phyloP scores from a whole-genome alignment of 2,888 invertebrate species.

The Argynnis bischoffii region DNA sequence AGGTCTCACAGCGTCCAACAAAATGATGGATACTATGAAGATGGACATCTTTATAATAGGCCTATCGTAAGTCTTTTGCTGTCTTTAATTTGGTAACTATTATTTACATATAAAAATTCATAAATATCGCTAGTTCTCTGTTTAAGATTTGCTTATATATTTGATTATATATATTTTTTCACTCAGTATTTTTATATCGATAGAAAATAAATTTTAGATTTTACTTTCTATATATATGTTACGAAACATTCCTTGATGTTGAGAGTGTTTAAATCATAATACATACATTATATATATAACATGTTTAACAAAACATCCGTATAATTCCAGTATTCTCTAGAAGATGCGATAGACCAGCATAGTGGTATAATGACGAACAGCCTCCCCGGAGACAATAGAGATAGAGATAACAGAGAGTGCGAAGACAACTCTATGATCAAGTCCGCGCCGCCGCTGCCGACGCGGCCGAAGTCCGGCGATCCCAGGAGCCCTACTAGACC shows the following conservation, averaged over 20 bases:
- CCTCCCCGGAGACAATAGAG: slow-evolving; percentile 57
- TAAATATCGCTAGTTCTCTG: no score
- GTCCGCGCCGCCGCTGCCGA: slow-evolving; percentile 70
- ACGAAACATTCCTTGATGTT: no score
- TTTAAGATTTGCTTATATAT: background rate
- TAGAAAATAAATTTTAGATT: no score
- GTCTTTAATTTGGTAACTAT: no score
- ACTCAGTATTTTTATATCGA: background rate
- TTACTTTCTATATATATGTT: background rate
- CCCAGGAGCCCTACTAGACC: slow-evolving; percentile 69
- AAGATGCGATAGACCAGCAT: slow-evolving; percentile 59
- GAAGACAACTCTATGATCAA: slow-evolving; percentile 63
- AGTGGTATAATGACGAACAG: slow-evolving; percentile 67
- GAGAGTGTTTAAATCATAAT: background rate
- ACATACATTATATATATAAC: background rate
- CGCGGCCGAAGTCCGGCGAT: slow-evolving; percentile 69
- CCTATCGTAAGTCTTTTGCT: slow-evolving; percentile 79
- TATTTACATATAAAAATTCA: no score
- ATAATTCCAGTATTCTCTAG: slow-evolving; percentile 60
- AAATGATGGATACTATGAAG: slow-evolving; percentile 79
- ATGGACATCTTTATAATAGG: slow-evolving; percentile 88
- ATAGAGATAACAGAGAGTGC: slow-evolving; percentile 50
- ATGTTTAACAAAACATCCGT: background rate
- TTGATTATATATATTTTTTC: background rate
- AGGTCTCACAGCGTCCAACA: slow-evolving; percentile 81